A percentile compares a stretch with the other conserved stretches of the same genome.
These are phyloP conservation scores for Drepana arcuata DNA, from an alignment of 1,140 invertebrate genomes.

Conservation along the genomic window DNA sequence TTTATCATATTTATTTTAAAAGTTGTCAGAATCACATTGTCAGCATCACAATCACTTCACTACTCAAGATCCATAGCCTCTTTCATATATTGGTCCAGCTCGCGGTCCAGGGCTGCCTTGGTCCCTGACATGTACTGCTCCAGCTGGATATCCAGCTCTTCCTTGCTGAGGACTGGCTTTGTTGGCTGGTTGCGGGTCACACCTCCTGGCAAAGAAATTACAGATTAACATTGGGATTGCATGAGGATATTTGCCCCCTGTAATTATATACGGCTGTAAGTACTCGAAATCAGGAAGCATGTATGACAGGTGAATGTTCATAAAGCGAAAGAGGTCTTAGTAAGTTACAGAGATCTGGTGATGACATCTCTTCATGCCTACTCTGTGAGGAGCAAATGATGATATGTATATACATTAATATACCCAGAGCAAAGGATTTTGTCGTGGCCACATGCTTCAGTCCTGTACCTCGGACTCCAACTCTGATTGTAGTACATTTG, in stretches of 20 bases:
- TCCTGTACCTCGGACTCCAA: neutral
- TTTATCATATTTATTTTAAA: too few relatives aligned
- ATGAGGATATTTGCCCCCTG: neutral
- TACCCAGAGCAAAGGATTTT: too few relatives aligned
- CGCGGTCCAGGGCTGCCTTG: constrained; percentile 68
- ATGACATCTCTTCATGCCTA: too few relatives aligned
- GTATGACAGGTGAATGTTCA: neutral
- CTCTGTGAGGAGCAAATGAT: too few relatives aligned
- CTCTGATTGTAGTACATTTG: neutral
- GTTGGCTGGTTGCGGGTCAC: constrained; percentile 20
- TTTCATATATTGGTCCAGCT: constrained; percentile 69
- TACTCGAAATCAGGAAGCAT: neutral
- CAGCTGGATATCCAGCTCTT: constrained; percentile 74
- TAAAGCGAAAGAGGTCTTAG: neutral
- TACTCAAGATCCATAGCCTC: constrained; percentile 46
- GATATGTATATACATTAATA: too few relatives aligned
- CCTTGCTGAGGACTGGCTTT: constrained; percentile 53
- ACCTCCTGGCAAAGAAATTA: constrained; percentile 23
- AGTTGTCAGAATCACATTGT: too few relatives aligned
- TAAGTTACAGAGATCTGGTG: neutral
- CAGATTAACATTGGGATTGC: neutral
- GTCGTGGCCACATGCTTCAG: too few relatives aligned
- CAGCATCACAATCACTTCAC: too few relatives aligned
- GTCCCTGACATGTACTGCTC: constrained; percentile 77
- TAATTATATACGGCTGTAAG: neutral